Evolutionary conservation across 2,888 invertebrate species (phyloP), one percentile per base, ranked within the genome.

Genomic region (Mesoligia furuncula): DNA sequence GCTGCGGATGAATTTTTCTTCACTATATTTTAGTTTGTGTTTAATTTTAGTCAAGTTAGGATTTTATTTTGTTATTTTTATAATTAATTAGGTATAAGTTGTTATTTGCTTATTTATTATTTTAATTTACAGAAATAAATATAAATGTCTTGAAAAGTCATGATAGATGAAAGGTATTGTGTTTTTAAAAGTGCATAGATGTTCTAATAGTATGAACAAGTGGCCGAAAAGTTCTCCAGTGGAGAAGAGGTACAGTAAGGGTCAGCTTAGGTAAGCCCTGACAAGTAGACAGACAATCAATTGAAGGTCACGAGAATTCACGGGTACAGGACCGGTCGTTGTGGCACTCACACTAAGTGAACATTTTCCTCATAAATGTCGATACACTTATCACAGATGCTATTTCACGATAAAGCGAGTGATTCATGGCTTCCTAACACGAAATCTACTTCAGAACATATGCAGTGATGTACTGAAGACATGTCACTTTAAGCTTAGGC

Each of bases 391-490:
- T 77, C 68, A 27, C 20, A 73, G 75, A 75, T 74, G 62, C 66
- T 72, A 81, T 83, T 77, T 75, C 68, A 64, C 70, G 83, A 81
- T 83, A 85, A 75, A 54, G 20, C 31, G n/a, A 39, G 64, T 85
- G 75, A 88, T 85, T 83, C 75, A 87, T 81, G 59, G n/a, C 7
- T n/a, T 31, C 48, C 11, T 24, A 79, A 64, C 88, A 86, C 79
- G 87, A 75, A 67, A 77, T 71, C 64, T 78, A 73, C 74, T 81
- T 57, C 74, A 78, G 51, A 61, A 73, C 59, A 54, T 62, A 81
- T 62, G 71, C 31, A 62, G 31, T 78, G 66, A 75, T 65, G 59
- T 78, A 62, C 27, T 78, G 66, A 75, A 61, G 59, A 81, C 65
- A 77, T 51, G 82, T 66, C 54, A 57, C 54, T 76, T 75, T 57